Conservation (phyloP, 2,797 vertebrate species). For the Sebastes alutus region DNA sequence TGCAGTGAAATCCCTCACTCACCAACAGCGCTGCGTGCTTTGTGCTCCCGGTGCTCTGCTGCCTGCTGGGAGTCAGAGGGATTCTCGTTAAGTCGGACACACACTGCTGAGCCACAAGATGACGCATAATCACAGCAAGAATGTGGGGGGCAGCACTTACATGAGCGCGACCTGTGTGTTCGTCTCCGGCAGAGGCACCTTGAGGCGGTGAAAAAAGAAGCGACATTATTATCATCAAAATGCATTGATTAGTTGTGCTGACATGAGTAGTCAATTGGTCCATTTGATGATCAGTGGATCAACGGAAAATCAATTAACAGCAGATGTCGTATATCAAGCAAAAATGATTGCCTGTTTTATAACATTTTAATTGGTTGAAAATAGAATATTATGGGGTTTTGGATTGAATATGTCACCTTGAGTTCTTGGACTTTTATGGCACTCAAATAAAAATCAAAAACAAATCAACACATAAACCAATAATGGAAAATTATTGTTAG, state of each 20-base stretch:
- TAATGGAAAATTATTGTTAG: too few relatives aligned
- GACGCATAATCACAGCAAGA: slow-evolving; percentile 12
- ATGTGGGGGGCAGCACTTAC: slow-evolving; percentile 41
- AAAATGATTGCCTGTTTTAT: too few relatives aligned
- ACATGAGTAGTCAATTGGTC: neutral
- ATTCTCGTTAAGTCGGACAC: slow-evolving; percentile 17
- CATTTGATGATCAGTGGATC: neutral
- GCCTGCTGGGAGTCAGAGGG: slow-evolving; percentile 43
- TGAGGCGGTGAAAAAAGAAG: neutral
- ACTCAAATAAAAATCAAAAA: too few relatives aligned
- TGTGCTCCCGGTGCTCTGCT: slow-evolving; percentile 19
- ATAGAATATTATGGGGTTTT: too few relatives aligned
- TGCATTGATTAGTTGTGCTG: neutral
- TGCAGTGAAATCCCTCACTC: slow-evolving; percentile 37
- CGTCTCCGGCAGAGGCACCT: slow-evolving; percentile 36
- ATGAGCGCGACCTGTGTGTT: slow-evolving; percentile 5
- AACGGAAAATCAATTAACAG: neutral
- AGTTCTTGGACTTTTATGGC: too few relatives aligned
- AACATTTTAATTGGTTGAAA: too few relatives aligned
- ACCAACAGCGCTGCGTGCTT: slow-evolving; percentile 37
- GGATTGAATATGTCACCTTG: too few relatives aligned
- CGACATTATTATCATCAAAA: neutral
- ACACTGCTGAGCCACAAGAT: neutral
- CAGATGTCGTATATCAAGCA: neutral
- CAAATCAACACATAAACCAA: too few relatives aligned